These are phyloP conservation scores for Cheumatopsyche charites DNA, from an alignment of 1,140 invertebrate species.

Conservation along the genomic window DNA sequence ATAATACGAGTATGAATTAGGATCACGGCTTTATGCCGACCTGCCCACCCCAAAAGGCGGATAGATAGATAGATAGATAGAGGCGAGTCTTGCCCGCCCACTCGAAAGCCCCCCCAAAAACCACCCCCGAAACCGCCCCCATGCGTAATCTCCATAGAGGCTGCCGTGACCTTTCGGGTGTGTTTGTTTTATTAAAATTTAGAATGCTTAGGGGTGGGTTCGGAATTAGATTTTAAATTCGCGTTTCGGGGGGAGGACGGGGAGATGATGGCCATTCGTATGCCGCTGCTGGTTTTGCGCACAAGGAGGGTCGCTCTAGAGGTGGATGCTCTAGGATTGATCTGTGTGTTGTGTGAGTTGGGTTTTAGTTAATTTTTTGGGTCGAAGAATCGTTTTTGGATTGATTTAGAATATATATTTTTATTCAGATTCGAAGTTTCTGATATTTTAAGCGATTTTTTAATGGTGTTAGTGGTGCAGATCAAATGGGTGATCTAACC, in stretches of 20 bases:
- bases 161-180: conserved; percentile 46
- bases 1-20: conserved; percentile 50
- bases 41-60: conserved; percentile 24
- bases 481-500: too few species aligned
- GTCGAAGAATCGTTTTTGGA: too few species aligned
- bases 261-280: conserved; percentile 10
- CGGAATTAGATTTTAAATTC: conserved; percentile 27
- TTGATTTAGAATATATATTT: too few species aligned
- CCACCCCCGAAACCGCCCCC: conserved; percentile 13
- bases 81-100: conserved; percentile 17
- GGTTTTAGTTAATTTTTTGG: too few species aligned
- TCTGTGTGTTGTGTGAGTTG: too few species aligned
- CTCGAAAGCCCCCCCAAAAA: too few species aligned
- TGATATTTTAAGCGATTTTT: too few species aligned
- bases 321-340: too few species aligned
- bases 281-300: not conserved
- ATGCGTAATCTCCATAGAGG: conserved; percentile 44
- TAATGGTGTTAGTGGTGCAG: too few species aligned
- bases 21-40: conserved; percentile 45
- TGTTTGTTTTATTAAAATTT: conserved; percentile 48
- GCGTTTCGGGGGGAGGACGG: not conserved
- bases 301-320: too few species aligned
- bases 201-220: conserved; percentile 27
- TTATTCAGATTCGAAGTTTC: too few species aligned
- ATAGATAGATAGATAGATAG: conserved; percentile 44